Evolutionary conservation across 2,113 vertebrate genomes (phyloP), one percentile per base, ranked within the genome.

Genomic region (Apodemus sylvaticus): DNA sequence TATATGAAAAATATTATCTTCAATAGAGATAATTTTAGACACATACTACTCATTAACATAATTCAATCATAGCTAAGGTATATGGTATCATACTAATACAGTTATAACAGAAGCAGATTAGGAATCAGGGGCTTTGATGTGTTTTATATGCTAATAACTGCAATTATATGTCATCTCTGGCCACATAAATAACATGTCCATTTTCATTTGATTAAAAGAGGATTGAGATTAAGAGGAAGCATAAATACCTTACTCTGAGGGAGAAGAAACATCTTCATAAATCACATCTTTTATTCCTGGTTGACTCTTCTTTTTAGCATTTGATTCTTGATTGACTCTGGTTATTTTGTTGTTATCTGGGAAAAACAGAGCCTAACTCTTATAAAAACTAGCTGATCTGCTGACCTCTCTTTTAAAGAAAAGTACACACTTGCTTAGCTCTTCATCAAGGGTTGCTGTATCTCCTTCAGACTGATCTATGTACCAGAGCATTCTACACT

Each of bases 61-160:
- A 88, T 94, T 86, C 76, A 93, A 8, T 82, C 53, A 95, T 1
- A 48, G 45, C 36, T 73, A 91, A 79, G 29, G 94, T 7, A 82
- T 7, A 78, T 0, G 2, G 20, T 86, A 8, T 24, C 26, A 48
- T 45, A 11, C 34, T 73, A 93, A 90, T 17, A 91, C 12, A 92
- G 91, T 87, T 62, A 10, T 58, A 55, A 86, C 26, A 89, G 85
- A 83, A 86, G 19, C 29, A 86, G 20, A 42, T 82, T 95, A 86
- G 62, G 96, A 94, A 96, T 89, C 73, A 66, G 48, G 76, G 11
- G 66, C 19, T 96, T 94, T 90, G 45, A 48, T 90, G 42, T 77
- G 64, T 88, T 96, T 97, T 93, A 93, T 66, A 24, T 77, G 73
- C 48, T 95, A 94, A 93, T 89, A 95, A 96, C 64, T 76, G 16